Conservation (phyloP, 1,140 invertebrate genomes). For the Steinernema feltiae region DNA sequence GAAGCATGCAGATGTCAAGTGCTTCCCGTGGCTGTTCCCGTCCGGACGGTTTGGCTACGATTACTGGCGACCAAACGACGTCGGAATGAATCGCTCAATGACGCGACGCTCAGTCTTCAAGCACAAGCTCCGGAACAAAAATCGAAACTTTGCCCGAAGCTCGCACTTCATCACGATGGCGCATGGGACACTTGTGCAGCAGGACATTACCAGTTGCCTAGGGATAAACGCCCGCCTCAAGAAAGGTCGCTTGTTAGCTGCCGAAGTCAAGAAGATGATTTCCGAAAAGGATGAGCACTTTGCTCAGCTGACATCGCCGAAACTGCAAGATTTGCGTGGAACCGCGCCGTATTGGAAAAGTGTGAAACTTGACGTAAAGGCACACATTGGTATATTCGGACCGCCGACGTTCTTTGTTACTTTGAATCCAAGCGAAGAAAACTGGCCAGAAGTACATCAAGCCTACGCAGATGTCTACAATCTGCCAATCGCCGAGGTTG, state of each 20-base stretch:
- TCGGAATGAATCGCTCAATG: too few species aligned
- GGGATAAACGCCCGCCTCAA: background rate
- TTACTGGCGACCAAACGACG: background rate
- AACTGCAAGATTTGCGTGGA: background rate
- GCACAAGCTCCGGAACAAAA: background rate
- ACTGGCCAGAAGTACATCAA: background rate
- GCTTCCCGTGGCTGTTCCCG: background rate
- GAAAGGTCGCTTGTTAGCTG: background rate
- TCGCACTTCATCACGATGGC: background rate
- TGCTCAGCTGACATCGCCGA: background rate
- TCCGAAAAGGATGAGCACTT: background rate
- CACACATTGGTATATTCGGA: background rate
- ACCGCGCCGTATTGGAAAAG: background rate
- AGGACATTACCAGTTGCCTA: background rate
- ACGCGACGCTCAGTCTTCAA: background rate
- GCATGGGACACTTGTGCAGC: too few species aligned
- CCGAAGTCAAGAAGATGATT: background rate
- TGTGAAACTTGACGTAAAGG: background rate
- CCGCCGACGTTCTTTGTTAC: constrained; percentile 20
- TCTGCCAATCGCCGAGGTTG: background rate
- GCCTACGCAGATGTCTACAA: background rate
- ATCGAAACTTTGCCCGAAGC: background rate
- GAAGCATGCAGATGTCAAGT: background rate
- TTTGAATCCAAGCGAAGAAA: constrained; percentile 1
- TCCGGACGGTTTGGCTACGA: background rate